These are phyloP conservation scores for Neopelma chrysocephalum DNA, from an alignment of 2,797 vertebrate species.

Conservation along the genomic window DNA sequence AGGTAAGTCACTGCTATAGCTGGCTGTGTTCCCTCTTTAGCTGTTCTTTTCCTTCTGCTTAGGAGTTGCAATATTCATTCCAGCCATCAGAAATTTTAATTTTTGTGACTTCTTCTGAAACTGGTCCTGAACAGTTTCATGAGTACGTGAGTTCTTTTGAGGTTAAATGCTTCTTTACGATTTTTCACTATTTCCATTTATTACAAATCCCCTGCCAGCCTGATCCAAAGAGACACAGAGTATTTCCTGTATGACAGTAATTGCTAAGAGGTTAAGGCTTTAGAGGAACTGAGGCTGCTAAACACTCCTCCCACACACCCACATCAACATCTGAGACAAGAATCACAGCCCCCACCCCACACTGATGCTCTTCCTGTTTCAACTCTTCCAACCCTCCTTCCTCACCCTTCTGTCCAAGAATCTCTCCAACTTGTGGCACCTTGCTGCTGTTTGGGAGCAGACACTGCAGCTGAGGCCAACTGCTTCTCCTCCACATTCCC, in stretches of 20 bases:
- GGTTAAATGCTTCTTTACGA: background rate
- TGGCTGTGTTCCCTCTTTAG: background rate
- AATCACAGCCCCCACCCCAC: background rate
- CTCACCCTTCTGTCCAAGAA: background rate
- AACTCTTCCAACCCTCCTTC: background rate
- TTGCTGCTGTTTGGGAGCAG: background rate
- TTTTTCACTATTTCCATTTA: background rate
- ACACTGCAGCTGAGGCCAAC: background rate
- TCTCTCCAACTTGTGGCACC: background rate
- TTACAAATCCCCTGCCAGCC: background rate
- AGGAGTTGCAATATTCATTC: background rate
- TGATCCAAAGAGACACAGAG: background rate
- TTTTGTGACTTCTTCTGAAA: background rate
- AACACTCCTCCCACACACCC: background rate
- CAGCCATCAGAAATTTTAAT: background rate
- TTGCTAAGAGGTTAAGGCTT: background rate
- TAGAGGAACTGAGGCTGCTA: background rate
- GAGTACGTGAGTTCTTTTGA: background rate
- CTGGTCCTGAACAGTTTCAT: background rate
- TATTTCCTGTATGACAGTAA: background rate
- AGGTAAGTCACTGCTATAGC: constrained; percentile 34
- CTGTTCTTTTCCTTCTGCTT: background rate
- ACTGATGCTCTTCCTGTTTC: background rate
- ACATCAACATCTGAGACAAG: background rate
- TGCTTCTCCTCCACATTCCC: background rate